Percentiles rank a stretch among this genome's conserved stretches.
Evolutionary conservation across 2,113 vertebrate species (phyloP).

Genomic region (Psittacus erithacus): DNA sequence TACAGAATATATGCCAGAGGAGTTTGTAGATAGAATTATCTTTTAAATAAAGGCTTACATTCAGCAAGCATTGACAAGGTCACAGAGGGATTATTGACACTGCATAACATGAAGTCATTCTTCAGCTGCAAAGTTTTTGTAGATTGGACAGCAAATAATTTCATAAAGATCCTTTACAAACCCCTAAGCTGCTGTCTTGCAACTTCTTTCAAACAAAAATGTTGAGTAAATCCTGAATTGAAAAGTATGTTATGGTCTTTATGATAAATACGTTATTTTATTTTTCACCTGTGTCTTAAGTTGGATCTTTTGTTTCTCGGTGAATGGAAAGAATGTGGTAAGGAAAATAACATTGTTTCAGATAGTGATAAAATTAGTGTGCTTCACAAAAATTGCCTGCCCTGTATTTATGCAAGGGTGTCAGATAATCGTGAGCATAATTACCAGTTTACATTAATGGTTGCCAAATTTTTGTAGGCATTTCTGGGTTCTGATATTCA

Average conservation of each 20-base stretch:
- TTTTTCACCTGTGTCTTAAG: background rate
- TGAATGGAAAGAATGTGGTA: background rate
- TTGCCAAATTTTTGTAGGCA: background rate
- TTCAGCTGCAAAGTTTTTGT: background rate
- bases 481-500: background rate
- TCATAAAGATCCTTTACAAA: background rate
- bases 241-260: background rate
- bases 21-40: background rate
- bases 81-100: background rate
- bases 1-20: background rate
- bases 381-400: background rate
- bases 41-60: background rate
- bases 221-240: background rate
- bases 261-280: background rate
- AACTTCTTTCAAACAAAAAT: background rate
- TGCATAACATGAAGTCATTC: background rate
- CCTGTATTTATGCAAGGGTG: background rate
- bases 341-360: background rate
- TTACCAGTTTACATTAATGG: background rate
- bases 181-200: background rate
- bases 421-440: accelerated
- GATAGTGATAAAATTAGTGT: background rate
- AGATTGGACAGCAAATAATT: background rate
- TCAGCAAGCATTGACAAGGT: background rate
- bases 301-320: background rate